Base-by-base conservation (phyloP, 2,113 vertebrate genomes). In the Hemichromis elongatus region DNA sequence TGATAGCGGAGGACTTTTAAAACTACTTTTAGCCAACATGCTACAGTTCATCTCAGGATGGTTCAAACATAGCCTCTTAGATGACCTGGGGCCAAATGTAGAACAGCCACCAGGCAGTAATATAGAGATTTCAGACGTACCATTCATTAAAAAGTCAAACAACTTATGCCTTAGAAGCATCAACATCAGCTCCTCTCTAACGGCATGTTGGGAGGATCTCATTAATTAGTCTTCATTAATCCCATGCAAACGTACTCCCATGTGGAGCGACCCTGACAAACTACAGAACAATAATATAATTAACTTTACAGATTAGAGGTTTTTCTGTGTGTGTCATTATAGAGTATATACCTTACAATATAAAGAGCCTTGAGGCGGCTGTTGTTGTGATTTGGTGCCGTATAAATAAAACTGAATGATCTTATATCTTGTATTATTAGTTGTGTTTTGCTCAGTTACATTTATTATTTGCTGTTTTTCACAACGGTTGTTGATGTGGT, bases 101-200 rank as follows among this genome's bases (percentile, higher is more conserved):
- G 28, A 33, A 35, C 30, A 19, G 57, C 57, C 30, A 35, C 57
- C 35, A n/a, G 1, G 9, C 18, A 63, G 3, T 4, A 12, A 35
- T 19, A 35, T 0, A 35, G 18, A 61, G 59, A 63, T 63, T 63
- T 61, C 18, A 0, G 57, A 28, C 5, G 16, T 59, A 33, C 57
- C 28, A 19, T 59, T 59, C 57, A 33, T 28, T 0, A 28, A 59
- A 10, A 59, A 28, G 6, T 59, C 56, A 0, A 9, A 33, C 16
- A 16, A 33, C 56, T 10, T 33, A 33, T 10, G 57, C 57, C 11
- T 35, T 30, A 61, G 2, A 33, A 59, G 56, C 57, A 61, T 0
- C 55, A 28, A 8, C 55, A 56, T 59, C 18, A 61, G 30, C 30
- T 61, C 18, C 18, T 61, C 33, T 33, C 57, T 61, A 1, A 35